These are phyloP conservation scores for Germaria angustata DNA, from an alignment of 2,888 invertebrate species.

Conservation along the genomic window DNA sequence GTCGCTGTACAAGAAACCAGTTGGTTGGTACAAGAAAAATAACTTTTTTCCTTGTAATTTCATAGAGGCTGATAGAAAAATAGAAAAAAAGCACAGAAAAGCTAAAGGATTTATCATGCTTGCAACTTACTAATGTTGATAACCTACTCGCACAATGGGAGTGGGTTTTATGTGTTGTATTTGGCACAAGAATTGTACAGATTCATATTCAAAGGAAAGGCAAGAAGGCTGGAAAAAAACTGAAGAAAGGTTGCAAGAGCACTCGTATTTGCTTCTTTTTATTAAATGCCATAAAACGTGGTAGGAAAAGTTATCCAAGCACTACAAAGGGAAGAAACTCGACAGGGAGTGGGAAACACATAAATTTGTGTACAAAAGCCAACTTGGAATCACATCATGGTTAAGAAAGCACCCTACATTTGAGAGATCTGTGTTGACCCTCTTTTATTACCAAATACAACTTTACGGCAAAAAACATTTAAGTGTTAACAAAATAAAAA, in stretches of 20 bases:
- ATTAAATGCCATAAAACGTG: background rate
- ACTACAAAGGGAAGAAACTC: background rate
- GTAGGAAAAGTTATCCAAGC: background rate
- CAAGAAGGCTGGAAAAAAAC: background rate
- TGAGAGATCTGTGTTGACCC: too few relatives aligned
- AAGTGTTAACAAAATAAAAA: too few relatives aligned
- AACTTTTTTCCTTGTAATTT: background rate
- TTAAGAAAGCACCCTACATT: background rate
- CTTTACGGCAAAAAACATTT: too few relatives aligned
- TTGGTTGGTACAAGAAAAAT: background rate
- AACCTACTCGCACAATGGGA: constrained; percentile 22
- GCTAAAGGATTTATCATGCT: constrained; percentile 1
- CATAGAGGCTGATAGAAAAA: background rate
- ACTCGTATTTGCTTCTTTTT: background rate
- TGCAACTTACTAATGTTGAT: background rate
- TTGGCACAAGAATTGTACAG: constrained; percentile 25
- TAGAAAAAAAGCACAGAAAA: background rate
- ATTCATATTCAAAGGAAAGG: constrained; percentile 14
- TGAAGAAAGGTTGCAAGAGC: background rate
- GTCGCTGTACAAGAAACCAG: background rate
- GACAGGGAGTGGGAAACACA: background rate
- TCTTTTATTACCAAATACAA: too few relatives aligned
- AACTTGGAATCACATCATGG: too few relatives aligned
- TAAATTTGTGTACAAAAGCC: too few relatives aligned
- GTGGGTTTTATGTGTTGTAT: background rate